These are phyloP conservation scores for Hesperia comma DNA, from an alignment of 2,888 invertebrate genomes.

Conservation along the genomic window DNA sequence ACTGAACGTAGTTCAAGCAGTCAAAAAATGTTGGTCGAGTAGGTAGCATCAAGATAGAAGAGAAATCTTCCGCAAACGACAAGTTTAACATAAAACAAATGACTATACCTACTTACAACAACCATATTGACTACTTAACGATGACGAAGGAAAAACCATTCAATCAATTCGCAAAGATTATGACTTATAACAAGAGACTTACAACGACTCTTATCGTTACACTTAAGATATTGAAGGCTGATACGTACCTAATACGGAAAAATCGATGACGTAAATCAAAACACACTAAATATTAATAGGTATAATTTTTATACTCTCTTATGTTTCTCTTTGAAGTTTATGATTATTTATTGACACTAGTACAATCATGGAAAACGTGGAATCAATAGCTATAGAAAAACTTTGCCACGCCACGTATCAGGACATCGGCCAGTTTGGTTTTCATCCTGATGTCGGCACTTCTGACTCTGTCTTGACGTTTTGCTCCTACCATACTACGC, in stretches of 20 bases:
- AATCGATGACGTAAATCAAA: conserved; percentile 1
- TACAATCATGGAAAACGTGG: too few species aligned
- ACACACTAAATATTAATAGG: background rate
- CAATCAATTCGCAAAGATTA: background rate
- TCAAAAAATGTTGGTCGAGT: too few species aligned
- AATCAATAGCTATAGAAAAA: too few species aligned
- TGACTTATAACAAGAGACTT: background rate
- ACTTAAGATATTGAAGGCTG: conserved; percentile 10
- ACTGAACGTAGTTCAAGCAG: too few species aligned
- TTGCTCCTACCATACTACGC: too few species aligned
- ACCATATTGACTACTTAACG: background rate
- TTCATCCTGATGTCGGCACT: too few species aligned
- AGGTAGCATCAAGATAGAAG: too few species aligned
- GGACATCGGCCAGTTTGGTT: too few species aligned
- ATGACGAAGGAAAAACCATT: background rate
- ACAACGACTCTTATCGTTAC: conserved; percentile 2
- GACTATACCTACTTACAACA: background rate
- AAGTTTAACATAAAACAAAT: too few species aligned
- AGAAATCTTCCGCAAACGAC: too few species aligned
- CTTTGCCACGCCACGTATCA: too few species aligned
- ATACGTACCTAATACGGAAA: conserved; percentile 8
- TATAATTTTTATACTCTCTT: background rate
- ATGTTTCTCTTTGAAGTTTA: background rate
- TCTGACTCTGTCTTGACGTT: too few species aligned
- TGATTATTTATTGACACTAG: background rate